phyloP scores from a whole-genome alignment of 1,140 invertebrate species.

The Mactra quadrangularis region DNA sequence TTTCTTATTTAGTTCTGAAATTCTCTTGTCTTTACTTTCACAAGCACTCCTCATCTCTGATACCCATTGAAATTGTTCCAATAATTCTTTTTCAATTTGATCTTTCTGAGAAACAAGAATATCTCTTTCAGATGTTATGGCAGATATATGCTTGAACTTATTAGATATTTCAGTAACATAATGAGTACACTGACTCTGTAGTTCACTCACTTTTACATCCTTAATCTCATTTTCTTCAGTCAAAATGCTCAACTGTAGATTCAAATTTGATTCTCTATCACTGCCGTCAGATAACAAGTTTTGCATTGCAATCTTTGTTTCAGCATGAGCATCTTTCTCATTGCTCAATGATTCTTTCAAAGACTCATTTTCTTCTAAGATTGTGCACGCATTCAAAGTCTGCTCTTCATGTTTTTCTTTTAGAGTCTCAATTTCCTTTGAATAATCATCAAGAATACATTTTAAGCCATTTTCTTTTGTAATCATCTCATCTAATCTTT shows the following conservation, averaged over 20 bases:
- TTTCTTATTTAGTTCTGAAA: conserved; percentile 43
- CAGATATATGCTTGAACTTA: not conserved
- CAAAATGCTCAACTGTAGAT: conserved; percentile 2
- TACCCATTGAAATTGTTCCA: conserved; percentile 50
- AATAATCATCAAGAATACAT: conserved; percentile 29
- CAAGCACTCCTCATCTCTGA: conserved; percentile 36
- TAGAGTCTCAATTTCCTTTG: conserved; percentile 29
- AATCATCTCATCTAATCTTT: conserved; percentile 39
- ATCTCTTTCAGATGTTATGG: conserved; percentile 3
- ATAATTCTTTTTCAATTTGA: conserved; percentile 44
- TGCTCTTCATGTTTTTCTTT: conserved; percentile 21
- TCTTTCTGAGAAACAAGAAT: conserved; percentile 23
- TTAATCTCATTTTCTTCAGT: conserved; percentile 7
- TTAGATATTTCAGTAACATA: no score
- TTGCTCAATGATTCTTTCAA: conserved; percentile 33
- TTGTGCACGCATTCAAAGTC: not conserved
- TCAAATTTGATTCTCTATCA: conserved; percentile 8
- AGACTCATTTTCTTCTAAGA: not conserved
- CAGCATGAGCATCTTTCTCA: conserved; percentile 54
- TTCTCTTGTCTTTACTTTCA: conserved; percentile 23
- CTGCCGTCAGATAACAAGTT: conserved; percentile 6
- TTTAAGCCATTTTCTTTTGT: conserved; percentile 46
- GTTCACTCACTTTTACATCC: not conserved
- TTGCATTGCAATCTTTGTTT: conserved; percentile 49
- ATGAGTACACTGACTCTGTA: not conserved